Percentiles rank a stretch among this genome's conserved stretches.
Conservation (phyloP, 2,113 vertebrate species). For the Collichthys lucidus region DNA sequence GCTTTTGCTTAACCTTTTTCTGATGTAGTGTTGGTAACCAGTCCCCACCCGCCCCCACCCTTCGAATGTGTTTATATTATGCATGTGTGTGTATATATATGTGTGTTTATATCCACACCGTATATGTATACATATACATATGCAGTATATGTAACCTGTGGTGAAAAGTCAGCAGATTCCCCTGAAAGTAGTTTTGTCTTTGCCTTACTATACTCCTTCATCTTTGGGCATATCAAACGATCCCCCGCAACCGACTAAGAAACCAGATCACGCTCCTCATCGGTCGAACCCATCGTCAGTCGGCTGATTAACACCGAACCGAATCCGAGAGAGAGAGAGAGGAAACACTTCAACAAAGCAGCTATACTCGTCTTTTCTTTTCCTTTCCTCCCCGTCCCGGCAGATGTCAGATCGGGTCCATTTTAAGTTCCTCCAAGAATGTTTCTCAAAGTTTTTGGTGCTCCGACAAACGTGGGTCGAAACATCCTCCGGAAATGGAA, state of each 20-base stretch:
- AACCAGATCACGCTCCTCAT: conserved; percentile 52
- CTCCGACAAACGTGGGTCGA: conserved; percentile 46
- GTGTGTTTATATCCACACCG: conserved; percentile 86
- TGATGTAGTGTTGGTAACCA: conserved; percentile 84
- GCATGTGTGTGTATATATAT: conserved; percentile 85
- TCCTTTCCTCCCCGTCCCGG: conserved; percentile 24
- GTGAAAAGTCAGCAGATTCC: conserved; percentile 76
- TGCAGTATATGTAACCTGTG: conserved; percentile 85
- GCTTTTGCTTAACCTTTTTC: conserved; percentile 83
- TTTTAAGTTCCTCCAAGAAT: conserved; percentile 51
- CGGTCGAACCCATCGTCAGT: conserved; percentile 40
- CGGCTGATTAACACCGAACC: conserved; percentile 31
- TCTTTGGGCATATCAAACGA: conserved; percentile 73
- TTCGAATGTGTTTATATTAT: conserved; percentile 85
- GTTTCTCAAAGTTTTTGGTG: conserved; percentile 69
- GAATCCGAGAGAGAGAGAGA: conserved; percentile 33
- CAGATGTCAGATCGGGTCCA: conserved; percentile 54
- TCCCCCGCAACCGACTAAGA: conserved; percentile 40
- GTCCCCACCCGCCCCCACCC: conserved; percentile 69
- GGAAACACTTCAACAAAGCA: conserved; percentile 60
- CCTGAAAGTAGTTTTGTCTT: conserved; percentile 82
- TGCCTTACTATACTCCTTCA: conserved; percentile 81
- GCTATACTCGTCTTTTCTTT: conserved; percentile 49
- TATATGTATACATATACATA: conserved; percentile 87
- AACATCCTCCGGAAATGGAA: conserved; percentile 39